Conservation (phyloP, 1,140 invertebrate species). For the Diplogasteroides magnus region DNA sequence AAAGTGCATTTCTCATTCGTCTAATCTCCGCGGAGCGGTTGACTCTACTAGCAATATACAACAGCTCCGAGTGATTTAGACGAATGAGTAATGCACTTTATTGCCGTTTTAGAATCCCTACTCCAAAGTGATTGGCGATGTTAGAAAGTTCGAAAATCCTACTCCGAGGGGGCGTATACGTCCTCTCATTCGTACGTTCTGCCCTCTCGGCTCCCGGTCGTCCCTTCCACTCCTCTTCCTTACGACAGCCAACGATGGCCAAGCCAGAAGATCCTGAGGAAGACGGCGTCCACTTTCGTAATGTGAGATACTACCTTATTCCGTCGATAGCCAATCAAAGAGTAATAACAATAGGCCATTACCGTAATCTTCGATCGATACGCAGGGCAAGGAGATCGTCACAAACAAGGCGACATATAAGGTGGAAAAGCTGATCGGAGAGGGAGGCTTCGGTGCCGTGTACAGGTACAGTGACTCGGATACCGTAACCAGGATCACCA, state of each 20-base stretch:
- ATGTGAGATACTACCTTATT: too few species aligned
- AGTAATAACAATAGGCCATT: neutral
- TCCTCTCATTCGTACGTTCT: too few species aligned
- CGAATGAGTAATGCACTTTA: too few species aligned
- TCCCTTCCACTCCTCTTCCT: neutral
- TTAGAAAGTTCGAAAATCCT: too few species aligned
- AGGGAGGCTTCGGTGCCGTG: constrained; percentile 27
- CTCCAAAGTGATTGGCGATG: too few species aligned
- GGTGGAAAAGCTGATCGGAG: constrained; percentile 24
- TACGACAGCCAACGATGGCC: neutral
- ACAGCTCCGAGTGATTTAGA: too few species aligned
- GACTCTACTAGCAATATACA: too few species aligned
- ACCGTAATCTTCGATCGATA: neutral
- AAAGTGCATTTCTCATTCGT: too few species aligned
- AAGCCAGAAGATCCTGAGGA: neutral
- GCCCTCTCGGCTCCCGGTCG: neutral
- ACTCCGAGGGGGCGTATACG: too few species aligned
- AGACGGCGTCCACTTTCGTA: neutral
- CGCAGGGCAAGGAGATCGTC: neutral
- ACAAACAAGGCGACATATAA: too few species aligned
- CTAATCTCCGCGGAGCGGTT: too few species aligned
- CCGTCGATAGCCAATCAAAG: neutral
- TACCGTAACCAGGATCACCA: neutral
- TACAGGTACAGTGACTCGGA: constrained; percentile 18
- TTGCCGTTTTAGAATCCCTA: too few species aligned